Evolutionary conservation across 2,888 invertebrate species (phyloP), one percentile per base, ranked within the genome.

Genomic region (Ctena decussata): DNA sequence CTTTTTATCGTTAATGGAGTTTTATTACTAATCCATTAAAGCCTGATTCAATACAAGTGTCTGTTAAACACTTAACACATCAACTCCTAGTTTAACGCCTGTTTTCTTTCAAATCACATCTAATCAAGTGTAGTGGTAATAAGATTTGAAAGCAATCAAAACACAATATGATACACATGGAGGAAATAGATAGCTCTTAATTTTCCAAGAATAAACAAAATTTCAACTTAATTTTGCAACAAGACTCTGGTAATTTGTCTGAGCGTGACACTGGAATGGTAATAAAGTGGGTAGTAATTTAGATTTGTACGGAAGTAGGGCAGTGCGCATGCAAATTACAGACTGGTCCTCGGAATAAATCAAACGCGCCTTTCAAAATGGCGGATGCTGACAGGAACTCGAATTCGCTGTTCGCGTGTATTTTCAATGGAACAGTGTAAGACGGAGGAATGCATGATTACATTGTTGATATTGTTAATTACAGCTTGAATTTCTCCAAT

Each of bases 141-240:
- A 83, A 87, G 87, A 87, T 87, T 87, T 87, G 85, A 85, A 87
- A 78, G 85, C 85, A 87, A 87, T 87, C 83, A 87, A 85, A 85
- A 72, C 80, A 80, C 87, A 85, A 87, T 87, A 82, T 78, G 78
- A 73, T 18, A 65, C 70, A 71, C 80, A 78, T 78, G 80, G 60
- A 77, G 87, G 87, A 87, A 87, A 87, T 87, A 82, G 87, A 87
- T 72, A 72, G 85, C 72, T 81, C 83, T 78, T 73, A 78, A 87
- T 85, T 80, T 60, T 60, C 85, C 75, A 73, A 79, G 71, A 39
- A 81, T 76, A 81, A 83, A 85, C 83, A 85, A 85, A 80, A 74
- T 81, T 76, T 72, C 73, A 83, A 79, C 78, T 83, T 85, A 85
- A 85, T 83, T 85, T 82, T 85, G 87, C 85, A 87, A 87, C 83